phyloP scores from a whole-genome alignment of 2,888 invertebrate genomes.

The Catocala nupta region DNA sequence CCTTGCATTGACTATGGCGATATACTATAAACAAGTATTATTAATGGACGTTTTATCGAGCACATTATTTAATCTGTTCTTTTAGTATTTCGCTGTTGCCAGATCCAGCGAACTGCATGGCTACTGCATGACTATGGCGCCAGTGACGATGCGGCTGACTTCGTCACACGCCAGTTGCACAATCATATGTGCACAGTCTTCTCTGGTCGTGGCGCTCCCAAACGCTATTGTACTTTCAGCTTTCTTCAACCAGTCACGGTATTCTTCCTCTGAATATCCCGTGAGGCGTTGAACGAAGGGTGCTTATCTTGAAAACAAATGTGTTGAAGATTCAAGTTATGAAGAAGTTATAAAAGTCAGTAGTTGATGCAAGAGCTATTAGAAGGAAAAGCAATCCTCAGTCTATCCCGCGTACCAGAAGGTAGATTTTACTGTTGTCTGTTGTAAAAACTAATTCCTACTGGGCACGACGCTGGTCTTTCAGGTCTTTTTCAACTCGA shows the following conservation, averaged over 20 bases:
- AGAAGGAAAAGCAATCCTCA: too few species aligned
- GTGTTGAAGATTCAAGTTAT: not conserved
- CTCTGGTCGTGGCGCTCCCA: conserved; percentile 63
- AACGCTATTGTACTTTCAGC: conserved; percentile 43
- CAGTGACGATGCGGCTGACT: conserved; percentile 49
- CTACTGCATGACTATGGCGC: conserved; percentile 90
- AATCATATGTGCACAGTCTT: conserved; percentile 93
- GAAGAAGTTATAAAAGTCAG: too few species aligned
- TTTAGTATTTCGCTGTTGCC: conserved; percentile 27
- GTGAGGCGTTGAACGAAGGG: conserved; percentile 71
- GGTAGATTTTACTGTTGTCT: too few species aligned
- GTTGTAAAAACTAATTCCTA: too few species aligned
- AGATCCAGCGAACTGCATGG: conserved; percentile 42
- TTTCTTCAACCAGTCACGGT: conserved; percentile 63
- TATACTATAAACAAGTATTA: not conserved
- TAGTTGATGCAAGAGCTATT: too few species aligned
- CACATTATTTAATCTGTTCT: conserved; percentile 15
- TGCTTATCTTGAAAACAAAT: conserved; percentile 15
- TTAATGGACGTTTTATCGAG: too few species aligned
- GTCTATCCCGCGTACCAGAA: too few species aligned
- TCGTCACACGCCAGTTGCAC: conserved; percentile 92
- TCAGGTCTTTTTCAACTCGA: too few species aligned
- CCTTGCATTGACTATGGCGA: too few species aligned
- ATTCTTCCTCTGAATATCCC: conserved; percentile 86
- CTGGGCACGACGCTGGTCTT: too few species aligned